phyloP scores from a whole-genome alignment of 2,113 vertebrate genomes.

The Phoxinus phoxinus region DNA sequence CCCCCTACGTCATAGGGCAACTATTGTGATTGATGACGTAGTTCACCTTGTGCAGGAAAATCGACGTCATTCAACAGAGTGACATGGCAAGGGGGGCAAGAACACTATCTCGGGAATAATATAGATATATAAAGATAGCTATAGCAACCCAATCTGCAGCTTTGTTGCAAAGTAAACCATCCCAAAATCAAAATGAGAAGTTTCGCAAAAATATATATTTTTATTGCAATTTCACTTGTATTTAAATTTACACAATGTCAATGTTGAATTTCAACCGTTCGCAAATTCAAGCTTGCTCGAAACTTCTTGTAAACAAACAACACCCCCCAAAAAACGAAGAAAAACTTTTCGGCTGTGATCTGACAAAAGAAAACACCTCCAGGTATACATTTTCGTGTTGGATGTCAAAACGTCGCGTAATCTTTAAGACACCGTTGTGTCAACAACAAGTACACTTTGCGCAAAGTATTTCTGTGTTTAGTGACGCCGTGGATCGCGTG shows the following conservation, averaged over 20 bases:
- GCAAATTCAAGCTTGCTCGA: background rate
- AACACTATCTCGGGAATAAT: background rate
- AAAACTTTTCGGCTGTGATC: conserved; percentile 10
- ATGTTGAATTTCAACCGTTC: background rate
- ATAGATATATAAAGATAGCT: background rate
- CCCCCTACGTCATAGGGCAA: background rate
- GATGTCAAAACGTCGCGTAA: conserved; percentile 22
- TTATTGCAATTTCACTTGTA: no score
- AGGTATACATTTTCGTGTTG: background rate
- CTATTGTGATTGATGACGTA: background rate
- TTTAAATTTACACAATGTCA: background rate
- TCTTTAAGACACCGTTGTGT: conserved; percentile 7
- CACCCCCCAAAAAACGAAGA: background rate
- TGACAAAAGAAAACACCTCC: conserved; percentile 3
- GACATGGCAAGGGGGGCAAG: conserved; percentile 1
- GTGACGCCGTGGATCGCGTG: background rate
- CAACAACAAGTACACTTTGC: background rate
- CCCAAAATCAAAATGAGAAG: background rate
- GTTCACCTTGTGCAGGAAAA: background rate
- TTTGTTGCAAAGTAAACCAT: background rate
- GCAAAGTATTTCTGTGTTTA: background rate
- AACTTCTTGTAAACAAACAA: background rate
- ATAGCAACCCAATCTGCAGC: conserved; percentile 4
- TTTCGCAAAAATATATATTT: background rate
- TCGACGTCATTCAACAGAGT: background rate